Evolutionary conservation across 2,888 invertebrate species (phyloP).

Genomic region (Lycophotia porphyrea): DNA sequence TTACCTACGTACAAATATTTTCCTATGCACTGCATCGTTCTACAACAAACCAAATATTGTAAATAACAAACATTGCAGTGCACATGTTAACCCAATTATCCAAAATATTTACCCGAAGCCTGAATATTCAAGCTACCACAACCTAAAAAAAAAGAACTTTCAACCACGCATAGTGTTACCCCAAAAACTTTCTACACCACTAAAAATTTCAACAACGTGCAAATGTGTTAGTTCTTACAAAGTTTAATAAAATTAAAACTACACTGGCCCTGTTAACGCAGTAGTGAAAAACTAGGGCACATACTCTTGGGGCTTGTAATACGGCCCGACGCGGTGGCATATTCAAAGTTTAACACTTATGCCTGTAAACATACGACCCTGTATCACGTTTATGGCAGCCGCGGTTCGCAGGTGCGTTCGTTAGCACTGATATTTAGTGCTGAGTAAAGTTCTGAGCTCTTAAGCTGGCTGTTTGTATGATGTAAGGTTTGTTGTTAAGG

Average conservation of each 20-base stretch:
- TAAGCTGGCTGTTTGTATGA: conserved; percentile 52
- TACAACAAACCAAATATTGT: background rate
- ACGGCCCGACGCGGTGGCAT: conserved; percentile 60
- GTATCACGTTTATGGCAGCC: conserved; percentile 58
- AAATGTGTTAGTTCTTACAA: conserved; percentile 58
- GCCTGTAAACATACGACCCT: conserved; percentile 65
- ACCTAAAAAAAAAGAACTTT: background rate
- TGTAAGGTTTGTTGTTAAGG: conserved; percentile 32
- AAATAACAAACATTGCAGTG: background rate
- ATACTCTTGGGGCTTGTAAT: conserved; percentile 57
- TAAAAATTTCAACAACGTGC: conserved; percentile 58
- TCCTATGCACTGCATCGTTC: background rate
- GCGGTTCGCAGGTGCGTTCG: conserved; percentile 62
- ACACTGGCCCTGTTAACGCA: conserved; percentile 50
- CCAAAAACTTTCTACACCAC: conserved; percentile 37
- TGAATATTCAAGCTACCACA: background rate
- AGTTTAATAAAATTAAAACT: conserved; percentile 69
- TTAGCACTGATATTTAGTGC: conserved; percentile 60
- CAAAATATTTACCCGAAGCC: conserved; percentile 4
- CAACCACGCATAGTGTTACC: conserved; percentile 2
- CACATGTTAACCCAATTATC: conserved; percentile 18
- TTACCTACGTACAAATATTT: background rate
- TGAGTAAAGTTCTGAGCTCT: conserved; percentile 60
- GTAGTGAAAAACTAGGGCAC: conserved; percentile 68
- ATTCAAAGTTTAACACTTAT: conserved; percentile 70